Base-by-base conservation (phyloP, 2,888 invertebrate species). In the Rhingia rostrata region DNA sequence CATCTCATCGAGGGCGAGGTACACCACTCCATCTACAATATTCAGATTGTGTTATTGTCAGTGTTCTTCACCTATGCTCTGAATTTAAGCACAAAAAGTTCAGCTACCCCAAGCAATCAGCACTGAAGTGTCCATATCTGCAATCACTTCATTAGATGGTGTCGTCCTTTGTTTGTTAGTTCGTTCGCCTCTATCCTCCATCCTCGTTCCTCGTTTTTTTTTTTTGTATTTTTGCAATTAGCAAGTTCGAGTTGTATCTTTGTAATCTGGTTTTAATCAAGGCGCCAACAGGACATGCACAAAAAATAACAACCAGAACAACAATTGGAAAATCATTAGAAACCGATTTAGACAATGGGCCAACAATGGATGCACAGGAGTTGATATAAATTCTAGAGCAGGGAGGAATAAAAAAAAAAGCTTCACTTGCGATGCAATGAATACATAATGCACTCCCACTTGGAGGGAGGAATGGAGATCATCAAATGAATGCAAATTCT, bases 291-390 rank as follows among this genome's bases (percentile, higher is more conserved):
- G 32, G 58, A 37, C 37, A 35, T 37, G 5, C 9, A 35, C n/a
- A 54, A 78, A 58, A 43, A 30, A 22, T 1, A 60, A 66, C 33
- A 73, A 37, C 12, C 53, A 69, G 53, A 77, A 69, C 45, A 75
- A 80, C 80, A 84, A 80, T 80, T 80, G 80, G 66, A 84, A 84
- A 83, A 84, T 74, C 80, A 84, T 84, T 84, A 84, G 84, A 84
- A 84, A 84, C 69, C 84, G 84, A 84, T 80, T 84, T 84, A 84
- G 80, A 84, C 84, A 80, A 84, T 84, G 84, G 70, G 54, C 70
- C 66, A 80, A 73, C 56, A 73, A 78, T 43, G 60, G 70, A 74
- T 75, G 60, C 74, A 53, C 43, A 43, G 64, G 43, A 80, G 32
- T 47, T 64, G 53, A 43, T 54, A 56, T 51, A 39, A 37, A 72